These are phyloP conservation scores for Eupsilia transversa DNA, from an alignment of 2,888 invertebrate genomes.

Conservation along the genomic window DNA sequence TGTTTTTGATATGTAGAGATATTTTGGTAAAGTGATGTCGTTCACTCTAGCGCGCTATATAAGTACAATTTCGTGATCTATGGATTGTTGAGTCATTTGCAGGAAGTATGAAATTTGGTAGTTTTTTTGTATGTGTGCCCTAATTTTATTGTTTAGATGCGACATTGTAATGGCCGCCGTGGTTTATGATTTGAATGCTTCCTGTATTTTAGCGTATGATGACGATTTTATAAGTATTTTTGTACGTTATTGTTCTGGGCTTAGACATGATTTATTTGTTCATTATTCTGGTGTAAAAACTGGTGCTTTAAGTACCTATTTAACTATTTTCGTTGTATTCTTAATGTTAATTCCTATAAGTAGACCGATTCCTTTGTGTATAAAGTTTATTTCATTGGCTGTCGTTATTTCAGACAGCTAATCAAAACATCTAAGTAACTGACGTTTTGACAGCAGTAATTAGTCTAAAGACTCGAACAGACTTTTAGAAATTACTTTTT, in stretches of 20 bases:
- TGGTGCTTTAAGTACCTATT: background rate
- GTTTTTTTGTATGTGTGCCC: slow-evolving; percentile 69
- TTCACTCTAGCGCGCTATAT: slow-evolving; percentile 73
- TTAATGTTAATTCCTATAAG: background rate
- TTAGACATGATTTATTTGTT: slow-evolving; percentile 35
- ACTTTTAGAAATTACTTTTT: background rate
- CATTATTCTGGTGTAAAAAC: slow-evolving; percentile 30
- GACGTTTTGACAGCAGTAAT: background rate
- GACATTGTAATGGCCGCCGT: slow-evolving; percentile 70
- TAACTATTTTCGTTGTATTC: background rate
- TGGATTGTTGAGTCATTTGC: slow-evolving; percentile 75
- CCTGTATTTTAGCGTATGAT: slow-evolving; percentile 61
- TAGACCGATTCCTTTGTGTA: slow-evolving; percentile 32
- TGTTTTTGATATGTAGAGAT: slow-evolving; percentile 23
- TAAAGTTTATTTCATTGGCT: slow-evolving; percentile 14
- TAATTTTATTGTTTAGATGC: slow-evolving; percentile 74
- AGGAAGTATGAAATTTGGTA: slow-evolving; percentile 79
- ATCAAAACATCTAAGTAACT: background rate
- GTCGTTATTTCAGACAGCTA: background rate
- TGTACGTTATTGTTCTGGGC: slow-evolving; percentile 53
- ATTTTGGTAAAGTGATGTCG: slow-evolving; percentile 73
- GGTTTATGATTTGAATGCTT: slow-evolving; percentile 68
- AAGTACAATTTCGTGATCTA: slow-evolving; percentile 81
- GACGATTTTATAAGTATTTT: slow-evolving; percentile 62
- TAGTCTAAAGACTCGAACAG: background rate